Base-by-base conservation (phyloP, 2,113 vertebrate species). In the Phasianus colchicus region DNA sequence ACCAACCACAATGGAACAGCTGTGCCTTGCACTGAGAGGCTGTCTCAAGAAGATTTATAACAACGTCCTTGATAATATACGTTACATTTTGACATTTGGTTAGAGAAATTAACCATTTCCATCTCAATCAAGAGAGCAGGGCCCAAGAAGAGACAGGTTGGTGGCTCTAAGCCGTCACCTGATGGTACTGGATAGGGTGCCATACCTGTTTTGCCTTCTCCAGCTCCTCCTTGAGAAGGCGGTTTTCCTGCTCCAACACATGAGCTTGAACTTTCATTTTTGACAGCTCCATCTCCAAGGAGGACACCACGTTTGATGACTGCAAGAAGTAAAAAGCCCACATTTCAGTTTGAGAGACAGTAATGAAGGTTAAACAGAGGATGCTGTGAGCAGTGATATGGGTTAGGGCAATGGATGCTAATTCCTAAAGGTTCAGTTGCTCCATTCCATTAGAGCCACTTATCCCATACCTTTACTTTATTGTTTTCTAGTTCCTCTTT, bases 231-330 rank as follows among this genome's bases (percentile, higher is more conserved):
- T 97, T 97, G 66, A 99, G 98, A 90, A 98, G 92, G 40, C 89
- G 64, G 79, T 99, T 99, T 92, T 98, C 98, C 84, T 99, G 97
- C 92, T 99, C 97, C 95, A 99, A 77, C 1, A 97, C 60, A 36
- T 89, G 97, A 42, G 95, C 93, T 52, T 98, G 98, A 57, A 97
- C 94, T 96, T 98, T 98, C 89, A 98, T 91, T 96, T 98, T 96
- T 36, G 97, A 98, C 81, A 99, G 95, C 94, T 99, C 98, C 57
- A 94, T 90, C 96, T 99, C 98, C 97, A 99, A 91, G 83, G 98
- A 98, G 2, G 97, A 98, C 90, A 99, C 98, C 92, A 96, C 11
- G 9, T 89, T 90, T 10, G 97, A 97, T 3, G 97, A 97, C 98
- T 98, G 88, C 52, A 52, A 66, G 54, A 52, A 88, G 21, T 0